Conservation (phyloP, 2,797 vertebrate genomes). For the Acomys russatus region DNA sequence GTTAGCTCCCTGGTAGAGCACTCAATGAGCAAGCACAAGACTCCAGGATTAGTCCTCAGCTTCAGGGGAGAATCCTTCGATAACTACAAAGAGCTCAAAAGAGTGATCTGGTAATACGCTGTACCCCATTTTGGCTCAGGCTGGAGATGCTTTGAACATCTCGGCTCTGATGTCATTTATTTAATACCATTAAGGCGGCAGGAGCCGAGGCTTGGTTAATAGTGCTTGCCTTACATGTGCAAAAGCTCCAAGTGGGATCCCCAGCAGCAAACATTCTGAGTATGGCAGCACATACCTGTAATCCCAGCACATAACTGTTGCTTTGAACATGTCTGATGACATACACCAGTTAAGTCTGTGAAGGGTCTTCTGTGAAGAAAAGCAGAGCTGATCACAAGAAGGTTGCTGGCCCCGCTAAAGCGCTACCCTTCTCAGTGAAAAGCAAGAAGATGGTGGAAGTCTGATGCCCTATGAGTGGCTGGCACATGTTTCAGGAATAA, state of each 20-base stretch:
- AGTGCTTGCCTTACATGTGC: not conserved
- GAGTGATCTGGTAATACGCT: slow-evolving; percentile 1
- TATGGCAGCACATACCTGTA: fast-evolving
- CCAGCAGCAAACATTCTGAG: not conserved
- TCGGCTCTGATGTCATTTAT: not conserved
- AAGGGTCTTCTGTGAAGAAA: not conserved
- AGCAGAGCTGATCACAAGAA: not conserved
- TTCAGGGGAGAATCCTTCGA: not conserved
- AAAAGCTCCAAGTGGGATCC: too few relatives aligned
- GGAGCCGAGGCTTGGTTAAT: too few relatives aligned
- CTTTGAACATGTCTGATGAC: not conserved
- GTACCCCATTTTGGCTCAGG: not conserved
- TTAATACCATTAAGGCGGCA: slow-evolving; percentile 16
- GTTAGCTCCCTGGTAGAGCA: not conserved
- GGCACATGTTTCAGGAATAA: not conserved
- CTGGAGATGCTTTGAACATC: slow-evolving; percentile 10
- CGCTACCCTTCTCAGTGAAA: not conserved
- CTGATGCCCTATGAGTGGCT: not conserved
- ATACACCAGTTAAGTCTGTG: not conserved
- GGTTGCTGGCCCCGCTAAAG: not conserved
- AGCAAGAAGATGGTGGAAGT: not conserved
- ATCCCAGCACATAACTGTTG: not conserved
- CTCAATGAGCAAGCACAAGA: not conserved
- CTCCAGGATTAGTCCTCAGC: not conserved
- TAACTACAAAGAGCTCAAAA: slow-evolving; percentile 4